Conservation (phyloP, 2,797 vertebrate genomes). For the Periophthalmus magnuspinnatus region DNA sequence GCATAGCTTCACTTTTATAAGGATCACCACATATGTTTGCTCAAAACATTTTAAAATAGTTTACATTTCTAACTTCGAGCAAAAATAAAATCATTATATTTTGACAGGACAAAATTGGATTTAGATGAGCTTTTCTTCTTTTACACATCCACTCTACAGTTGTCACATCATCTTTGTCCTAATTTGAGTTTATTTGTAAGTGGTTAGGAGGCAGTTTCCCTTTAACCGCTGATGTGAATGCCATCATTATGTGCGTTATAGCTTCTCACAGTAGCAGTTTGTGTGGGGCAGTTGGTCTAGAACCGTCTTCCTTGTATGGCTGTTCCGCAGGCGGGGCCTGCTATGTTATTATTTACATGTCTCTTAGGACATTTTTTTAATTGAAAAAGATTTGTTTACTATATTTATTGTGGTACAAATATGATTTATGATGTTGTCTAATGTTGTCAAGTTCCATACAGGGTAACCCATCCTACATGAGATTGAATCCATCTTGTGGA, state of each 20-base stretch:
- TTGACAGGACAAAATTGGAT: conserved; percentile 41
- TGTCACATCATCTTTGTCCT: conserved; percentile 44
- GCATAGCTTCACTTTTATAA: conserved; percentile 4
- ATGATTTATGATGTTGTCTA: background rate
- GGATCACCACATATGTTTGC: background rate
- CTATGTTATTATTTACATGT: conserved; percentile 70
- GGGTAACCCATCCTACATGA: background rate
- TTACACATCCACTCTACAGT: conserved; percentile 7
- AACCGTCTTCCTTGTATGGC: conserved; percentile 63
- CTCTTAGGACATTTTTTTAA: conserved; percentile 8
- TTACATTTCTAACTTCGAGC: background rate
- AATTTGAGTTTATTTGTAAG: conserved; percentile 72
- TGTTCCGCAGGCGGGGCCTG: conserved; percentile 62
- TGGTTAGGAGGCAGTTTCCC: conserved; percentile 67
- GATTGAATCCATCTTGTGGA: background rate
- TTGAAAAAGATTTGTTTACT: conserved; percentile 3
- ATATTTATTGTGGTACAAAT: background rate
- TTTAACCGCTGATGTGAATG: conserved; percentile 70
- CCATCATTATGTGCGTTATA: conserved; percentile 64
- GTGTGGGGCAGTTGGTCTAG: conserved; percentile 49
- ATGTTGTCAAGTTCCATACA: background rate
- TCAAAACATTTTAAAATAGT: background rate
- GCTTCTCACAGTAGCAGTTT: conserved; percentile 68
- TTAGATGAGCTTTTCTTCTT: conserved; percentile 38
- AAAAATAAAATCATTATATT: background rate